These are phyloP conservation scores for Platichthys stellatus DNA, from an alignment of 2,113 vertebrate species.

Conservation along the genomic window DNA sequence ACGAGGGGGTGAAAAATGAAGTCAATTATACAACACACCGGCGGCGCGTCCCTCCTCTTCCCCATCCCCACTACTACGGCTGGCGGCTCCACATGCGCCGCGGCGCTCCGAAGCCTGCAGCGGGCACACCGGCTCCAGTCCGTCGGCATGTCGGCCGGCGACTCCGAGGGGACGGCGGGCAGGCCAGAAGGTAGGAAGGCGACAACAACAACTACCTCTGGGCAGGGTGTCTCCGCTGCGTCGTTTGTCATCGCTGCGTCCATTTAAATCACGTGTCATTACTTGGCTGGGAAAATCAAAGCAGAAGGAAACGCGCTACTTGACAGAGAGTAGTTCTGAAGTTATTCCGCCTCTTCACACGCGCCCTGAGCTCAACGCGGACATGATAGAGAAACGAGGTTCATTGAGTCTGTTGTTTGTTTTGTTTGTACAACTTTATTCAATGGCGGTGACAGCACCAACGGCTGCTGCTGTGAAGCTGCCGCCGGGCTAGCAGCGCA, in stretches of 20 bases:
- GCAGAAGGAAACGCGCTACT: no score
- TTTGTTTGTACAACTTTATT: neutral
- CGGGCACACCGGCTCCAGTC: slow-evolving; percentile 53
- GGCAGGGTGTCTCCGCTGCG: no score
- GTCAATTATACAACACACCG: slow-evolving; percentile 67
- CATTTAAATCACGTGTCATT: neutral
- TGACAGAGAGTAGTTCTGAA: neutral
- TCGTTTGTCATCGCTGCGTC: neutral
- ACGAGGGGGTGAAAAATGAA: slow-evolving; percentile 58
- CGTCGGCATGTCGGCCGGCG: slow-evolving; percentile 69
- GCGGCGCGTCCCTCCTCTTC: slow-evolving; percentile 44
- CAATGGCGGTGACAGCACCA: neutral
- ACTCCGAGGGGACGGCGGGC: slow-evolving; percentile 51
- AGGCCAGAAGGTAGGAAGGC: slow-evolving; percentile 46
- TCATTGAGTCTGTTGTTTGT: neutral
- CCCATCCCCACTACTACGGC: slow-evolving; percentile 55
- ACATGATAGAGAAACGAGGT: neutral
- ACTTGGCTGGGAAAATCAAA: neutral
- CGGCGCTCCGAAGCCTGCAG: slow-evolving; percentile 49
- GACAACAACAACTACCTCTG: neutral
- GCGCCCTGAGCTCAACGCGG: no score
- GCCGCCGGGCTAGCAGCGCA: no score
- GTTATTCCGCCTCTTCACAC: no score
- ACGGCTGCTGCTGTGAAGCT: no score
- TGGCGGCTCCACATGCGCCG: slow-evolving; percentile 58